Evolutionary conservation across 23 tunicate species (phyloP), one percentile per base, ranked within the genome.

Genomic region (Pegea sp.): DNA sequence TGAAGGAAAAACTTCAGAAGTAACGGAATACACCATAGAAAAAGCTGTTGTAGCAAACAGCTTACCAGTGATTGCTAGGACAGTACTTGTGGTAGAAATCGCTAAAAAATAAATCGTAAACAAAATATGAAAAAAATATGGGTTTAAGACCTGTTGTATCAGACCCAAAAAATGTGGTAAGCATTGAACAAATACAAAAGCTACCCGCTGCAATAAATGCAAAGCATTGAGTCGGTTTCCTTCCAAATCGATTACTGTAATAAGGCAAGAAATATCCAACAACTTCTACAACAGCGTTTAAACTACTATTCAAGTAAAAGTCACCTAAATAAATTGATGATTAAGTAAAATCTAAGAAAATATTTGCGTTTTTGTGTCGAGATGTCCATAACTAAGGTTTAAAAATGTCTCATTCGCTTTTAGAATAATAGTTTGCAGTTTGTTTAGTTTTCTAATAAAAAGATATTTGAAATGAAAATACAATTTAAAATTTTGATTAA

Each of bases 1-100:
- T 16, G 90, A 64, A 16, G 90, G 90, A 57, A 73, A 77, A 21
- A 77, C 29, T 69, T 77, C 90, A 5, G 90, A 33, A 4, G 90
- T 69, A 24, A 51, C 68, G 5, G 34, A 52, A 58, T 77, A 70
- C 19, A 69, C 59, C 22, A 69, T n/a, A 19, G 62, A 65, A 69
- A 77, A 77, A 3, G 56, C 70, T 19, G 42, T 49, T 1, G 77
- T 48, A 31, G 90, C 77, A 57, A 77, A 77, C 27, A 69, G 78
- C 60, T 77, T 77, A 30, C 71, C 71, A 22, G 31, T 31, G 6
- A 66, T 56, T 24, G 71, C 71, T 20, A 66, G 23, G 7, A 20
- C 56, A 11, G 56, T 50, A 20, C 22, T 50, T 6, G 22, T 20
- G 22, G 56, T 50, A 6, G 7, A 20, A 6, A 50, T 50, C 7